Base-by-base conservation (phyloP, 2,888 invertebrate species). In the Acrobasis suavella region DNA sequence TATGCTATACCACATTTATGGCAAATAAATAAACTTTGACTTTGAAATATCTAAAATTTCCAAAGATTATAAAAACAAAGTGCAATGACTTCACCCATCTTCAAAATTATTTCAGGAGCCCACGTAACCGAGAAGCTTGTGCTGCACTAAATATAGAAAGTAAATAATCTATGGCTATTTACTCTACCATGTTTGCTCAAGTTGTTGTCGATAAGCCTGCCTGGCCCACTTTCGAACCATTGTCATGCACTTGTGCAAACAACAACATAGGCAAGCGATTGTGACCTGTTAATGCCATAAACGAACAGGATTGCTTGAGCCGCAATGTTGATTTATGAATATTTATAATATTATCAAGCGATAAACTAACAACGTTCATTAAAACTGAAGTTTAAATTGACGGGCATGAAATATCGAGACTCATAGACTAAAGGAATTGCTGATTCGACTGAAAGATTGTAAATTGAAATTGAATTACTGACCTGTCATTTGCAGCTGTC, bases 401-500 rank as follows among this genome's bases (percentile, higher is more conserved):
- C 22, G 46, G 14, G 14, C 8, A 38, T 50, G 32, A 59, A 59
- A 50, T 59, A 37, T 50, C 7, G 12, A 32, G 22, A 52, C 16
- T 22, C n/a, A 46, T 32, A 7, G 7, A 32, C n/a, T 5, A 32
- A 32, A 32, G 32, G 32, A 54, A 46, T 37, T 54, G 12, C n/a
- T 54, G 51, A 39, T 52, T 32, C 39, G 9, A 59, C 14, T 50
- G n/a, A 32, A 22, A n/a, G 58, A 59, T 15, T 46, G 22, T 32
- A 51, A 50, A 50, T 17, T 51, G 9, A 42, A 38, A 59, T 61
- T 50, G 10, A 15, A 66, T 67, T 67, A 86, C 87, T 83, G 70
- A 91, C 92, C 92, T 87, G 92, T 92, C 91, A 92, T 91, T 81
- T 92, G 92, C 77, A 92, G 85, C 83, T 92, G 92, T 82, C 92